Conservation (phyloP, 2,113 vertebrate genomes). For the Sturnus vulgaris region DNA sequence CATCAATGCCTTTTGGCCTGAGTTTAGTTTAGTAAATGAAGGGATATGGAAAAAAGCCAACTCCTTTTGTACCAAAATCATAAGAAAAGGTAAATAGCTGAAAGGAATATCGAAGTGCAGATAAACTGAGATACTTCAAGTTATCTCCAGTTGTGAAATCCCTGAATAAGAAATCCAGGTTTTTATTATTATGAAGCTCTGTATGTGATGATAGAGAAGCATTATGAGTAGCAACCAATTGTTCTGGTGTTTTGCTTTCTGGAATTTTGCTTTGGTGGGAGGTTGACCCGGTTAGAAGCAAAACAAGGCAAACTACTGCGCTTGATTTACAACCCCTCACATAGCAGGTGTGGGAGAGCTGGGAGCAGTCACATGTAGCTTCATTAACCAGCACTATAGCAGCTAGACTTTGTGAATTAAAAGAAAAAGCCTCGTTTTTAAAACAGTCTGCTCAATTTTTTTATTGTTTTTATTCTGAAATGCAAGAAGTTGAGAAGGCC, state of each 20-base stretch:
- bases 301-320: neutral
- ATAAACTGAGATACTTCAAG: neutral
- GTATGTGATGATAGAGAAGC: neutral
- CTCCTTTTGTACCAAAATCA: neutral
- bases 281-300: neutral
- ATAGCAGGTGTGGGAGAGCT: neutral
- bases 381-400: neutral
- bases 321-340: neutral
- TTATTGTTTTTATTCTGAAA: neutral
- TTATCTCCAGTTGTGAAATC: neutral
- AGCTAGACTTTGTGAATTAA: neutral
- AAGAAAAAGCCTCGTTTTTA: neutral
- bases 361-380: neutral
- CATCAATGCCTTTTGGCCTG: rapidly evolving
- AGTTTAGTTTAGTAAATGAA: neutral
- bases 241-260: neutral
- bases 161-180: neutral
- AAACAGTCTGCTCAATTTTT: neutral
- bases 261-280: neutral
- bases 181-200: neutral
- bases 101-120: neutral
- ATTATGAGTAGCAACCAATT: neutral
- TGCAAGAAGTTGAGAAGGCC: neutral
- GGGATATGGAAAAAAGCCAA: neutral
- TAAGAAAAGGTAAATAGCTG: neutral